phyloP scores from a whole-genome alignment of 2,888 invertebrate species.

The Dryococelus australis region DNA sequence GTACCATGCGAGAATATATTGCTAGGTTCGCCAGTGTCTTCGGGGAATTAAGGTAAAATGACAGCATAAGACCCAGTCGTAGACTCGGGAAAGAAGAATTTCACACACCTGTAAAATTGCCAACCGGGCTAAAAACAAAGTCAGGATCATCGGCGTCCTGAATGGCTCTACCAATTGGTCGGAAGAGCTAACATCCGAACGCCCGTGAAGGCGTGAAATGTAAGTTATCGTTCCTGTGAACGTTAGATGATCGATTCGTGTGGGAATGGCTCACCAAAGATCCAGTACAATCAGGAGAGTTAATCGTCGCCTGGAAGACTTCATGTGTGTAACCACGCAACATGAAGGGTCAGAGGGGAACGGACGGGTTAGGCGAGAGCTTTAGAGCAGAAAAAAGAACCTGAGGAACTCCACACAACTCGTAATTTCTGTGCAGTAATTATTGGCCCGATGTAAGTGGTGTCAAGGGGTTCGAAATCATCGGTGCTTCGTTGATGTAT shows the following conservation, averaged over 20 bases:
- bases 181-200: background rate
- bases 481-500: slow-evolving; percentile 4
- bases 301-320: slow-evolving; percentile 1
- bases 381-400: background rate
- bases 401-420: background rate
- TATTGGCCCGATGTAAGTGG: slow-evolving; percentile 11
- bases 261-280: background rate
- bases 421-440: slow-evolving; percentile 1
- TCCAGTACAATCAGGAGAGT: slow-evolving; percentile 7
- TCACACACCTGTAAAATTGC: no score
- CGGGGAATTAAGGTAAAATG: no score
- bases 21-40: no score
- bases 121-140: no score
- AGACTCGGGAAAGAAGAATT: no score
- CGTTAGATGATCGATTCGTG: background rate
- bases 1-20: no score
- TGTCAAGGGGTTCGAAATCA: background rate
- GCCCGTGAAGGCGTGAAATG: background rate
- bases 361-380: background rate
- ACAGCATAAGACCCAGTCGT: no score
- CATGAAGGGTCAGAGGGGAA: background rate
- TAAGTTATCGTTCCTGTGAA: background rate
- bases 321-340: background rate
- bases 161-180: no score
- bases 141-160: no score